Conservation (phyloP, 2,797 vertebrate genomes). For the Parotocinclus haroldoi region DNA sequence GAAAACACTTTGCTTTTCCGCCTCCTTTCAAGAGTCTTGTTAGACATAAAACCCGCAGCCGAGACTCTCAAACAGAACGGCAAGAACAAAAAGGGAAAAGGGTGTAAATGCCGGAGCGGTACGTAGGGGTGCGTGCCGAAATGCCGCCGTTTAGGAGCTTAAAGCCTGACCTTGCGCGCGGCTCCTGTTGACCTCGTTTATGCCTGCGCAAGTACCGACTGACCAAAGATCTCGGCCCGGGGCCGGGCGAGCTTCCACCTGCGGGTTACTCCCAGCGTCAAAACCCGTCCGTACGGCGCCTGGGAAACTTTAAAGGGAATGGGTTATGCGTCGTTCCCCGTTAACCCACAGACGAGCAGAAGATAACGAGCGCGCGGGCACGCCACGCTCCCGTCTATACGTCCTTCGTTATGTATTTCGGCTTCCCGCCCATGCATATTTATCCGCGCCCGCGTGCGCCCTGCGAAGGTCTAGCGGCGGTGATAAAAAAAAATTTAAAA, state of each 20-base stretch:
- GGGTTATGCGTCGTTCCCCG: constrained; percentile 84
- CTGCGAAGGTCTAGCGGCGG: constrained; percentile 79
- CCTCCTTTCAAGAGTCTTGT: constrained; percentile 78
- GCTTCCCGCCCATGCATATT: constrained; percentile 16
- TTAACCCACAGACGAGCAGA: constrained; percentile 85
- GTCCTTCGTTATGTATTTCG: constrained; percentile 9
- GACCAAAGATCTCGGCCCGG: constrained; percentile 68
- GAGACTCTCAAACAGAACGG: constrained; percentile 43
- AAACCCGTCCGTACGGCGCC: too few relatives aligned
- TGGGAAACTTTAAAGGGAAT: constrained; percentile 68
- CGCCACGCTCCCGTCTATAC: neutral
- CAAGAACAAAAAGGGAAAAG: constrained; percentile 63
- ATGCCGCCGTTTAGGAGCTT: constrained; percentile 67
- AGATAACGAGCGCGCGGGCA: constrained; percentile 80
- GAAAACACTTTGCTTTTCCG: constrained; percentile 70
- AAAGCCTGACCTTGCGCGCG: constrained; percentile 79
- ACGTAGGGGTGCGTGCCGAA: constrained; percentile 69
- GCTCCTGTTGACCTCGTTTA: constrained; percentile 71
- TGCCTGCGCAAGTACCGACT: constrained; percentile 77
- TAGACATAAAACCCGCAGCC: constrained; percentile 73
- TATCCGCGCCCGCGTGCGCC: neutral
- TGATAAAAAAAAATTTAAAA: too few relatives aligned
- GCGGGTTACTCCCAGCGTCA: too few relatives aligned
- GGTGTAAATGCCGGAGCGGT: constrained; percentile 63
- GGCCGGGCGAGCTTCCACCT: neutral